Conservation (phyloP, 2,888 invertebrate genomes). For the Heliconius ismenius region DNA sequence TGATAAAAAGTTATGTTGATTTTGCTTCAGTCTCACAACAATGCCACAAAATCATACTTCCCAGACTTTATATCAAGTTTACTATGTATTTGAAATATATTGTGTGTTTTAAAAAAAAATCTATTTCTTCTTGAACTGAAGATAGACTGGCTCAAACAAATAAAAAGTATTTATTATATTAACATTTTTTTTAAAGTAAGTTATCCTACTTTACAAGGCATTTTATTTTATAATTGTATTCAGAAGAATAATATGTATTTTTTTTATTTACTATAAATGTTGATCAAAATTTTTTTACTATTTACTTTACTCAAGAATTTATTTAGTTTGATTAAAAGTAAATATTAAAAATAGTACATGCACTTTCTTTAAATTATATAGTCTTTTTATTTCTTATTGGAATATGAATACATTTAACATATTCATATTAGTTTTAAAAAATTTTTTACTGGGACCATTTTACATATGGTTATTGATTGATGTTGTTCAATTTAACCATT, state of each 20-base stretch:
- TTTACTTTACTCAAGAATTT: not conserved
- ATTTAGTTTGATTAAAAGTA: not conserved
- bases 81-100: too few relatives aligned
- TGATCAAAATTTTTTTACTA: not conserved
- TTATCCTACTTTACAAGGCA: not conserved
- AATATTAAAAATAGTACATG: not conserved
- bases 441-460: slow-evolving; percentile 28
- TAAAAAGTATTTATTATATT: not conserved
- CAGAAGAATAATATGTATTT: not conserved
- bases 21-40: too few relatives aligned
- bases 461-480: slow-evolving; percentile 20
- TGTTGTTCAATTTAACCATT: slow-evolving; percentile 12
- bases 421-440: slow-evolving; percentile 6
- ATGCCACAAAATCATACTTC: too few relatives aligned
- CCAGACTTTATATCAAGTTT: too few relatives aligned
- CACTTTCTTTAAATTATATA: not conserved
- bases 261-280: not conserved
- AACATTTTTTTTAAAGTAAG: not conserved
- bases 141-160: not conserved
- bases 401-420: not conserved
- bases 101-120: not conserved
- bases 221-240: not conserved
- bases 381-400: slow-evolving; percentile 6
- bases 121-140: not conserved
- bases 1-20: too few relatives aligned